These are phyloP conservation scores for Hyperoplus immaculatus DNA, from an alignment of 2,797 vertebrate species.

Conservation along the genomic window DNA sequence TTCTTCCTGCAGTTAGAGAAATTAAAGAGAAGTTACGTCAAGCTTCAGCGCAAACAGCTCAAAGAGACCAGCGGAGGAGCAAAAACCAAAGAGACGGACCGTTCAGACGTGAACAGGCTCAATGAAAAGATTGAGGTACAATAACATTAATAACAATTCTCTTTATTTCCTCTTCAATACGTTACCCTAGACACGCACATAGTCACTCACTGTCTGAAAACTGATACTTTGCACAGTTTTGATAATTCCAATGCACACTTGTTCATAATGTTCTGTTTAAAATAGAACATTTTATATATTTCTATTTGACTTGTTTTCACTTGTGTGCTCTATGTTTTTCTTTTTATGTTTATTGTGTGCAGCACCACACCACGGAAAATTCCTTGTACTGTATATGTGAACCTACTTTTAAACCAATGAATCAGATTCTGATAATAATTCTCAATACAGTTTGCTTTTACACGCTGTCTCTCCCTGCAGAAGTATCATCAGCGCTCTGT, in stretches of 20 bases:
- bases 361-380: too few relatives aligned
- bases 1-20: constrained; percentile 86
- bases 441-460: too few relatives aligned
- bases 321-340: too few relatives aligned
- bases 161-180: neutral
- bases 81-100: constrained; percentile 79
- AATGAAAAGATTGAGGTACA: constrained; percentile 88
- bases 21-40: constrained; percentile 94
- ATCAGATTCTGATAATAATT: too few relatives aligned
- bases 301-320: too few relatives aligned
- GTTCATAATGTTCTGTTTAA: too few relatives aligned
- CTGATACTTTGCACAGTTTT: too few relatives aligned
- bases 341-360: too few relatives aligned
- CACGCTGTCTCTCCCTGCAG: constrained; percentile 68
- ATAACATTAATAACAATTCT: neutral
- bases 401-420: too few relatives aligned
- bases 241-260: too few relatives aligned
- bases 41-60: constrained; percentile 90
- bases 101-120: constrained; percentile 85
- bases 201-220: neutral
- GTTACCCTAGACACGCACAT: neutral
- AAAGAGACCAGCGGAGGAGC: constrained; percentile 83
- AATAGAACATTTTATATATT: too few relatives aligned
- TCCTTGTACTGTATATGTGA: too few relatives aligned
- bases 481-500: constrained; percentile 88